These are phyloP conservation scores for Ophioninae sp. DNA, from an alignment of 2,888 invertebrate genomes.

Conservation along the genomic window DNA sequence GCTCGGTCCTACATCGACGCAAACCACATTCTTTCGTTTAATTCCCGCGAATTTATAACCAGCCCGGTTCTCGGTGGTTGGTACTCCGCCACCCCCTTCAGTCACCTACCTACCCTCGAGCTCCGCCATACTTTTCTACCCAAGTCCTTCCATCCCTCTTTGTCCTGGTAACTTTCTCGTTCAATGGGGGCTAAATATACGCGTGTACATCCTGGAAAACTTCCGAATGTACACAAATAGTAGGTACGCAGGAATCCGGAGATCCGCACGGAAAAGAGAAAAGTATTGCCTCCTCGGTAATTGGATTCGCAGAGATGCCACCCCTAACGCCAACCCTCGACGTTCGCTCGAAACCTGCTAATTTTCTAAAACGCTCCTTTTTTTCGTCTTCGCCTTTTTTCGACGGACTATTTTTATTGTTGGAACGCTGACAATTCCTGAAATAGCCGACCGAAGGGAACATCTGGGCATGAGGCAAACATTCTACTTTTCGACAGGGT, in stretches of 20 bases:
- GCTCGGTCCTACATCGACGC: constrained; percentile 77
- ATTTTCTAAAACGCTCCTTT: constrained; percentile 7
- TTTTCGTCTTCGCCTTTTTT: background rate
- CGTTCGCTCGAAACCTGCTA: constrained; percentile 16
- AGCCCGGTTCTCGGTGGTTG: constrained; percentile 54
- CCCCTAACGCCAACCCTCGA: constrained; percentile 2
- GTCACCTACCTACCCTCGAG: constrained; percentile 26
- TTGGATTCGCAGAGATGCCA: constrained; percentile 75
- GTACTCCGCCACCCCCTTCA: constrained; percentile 29
- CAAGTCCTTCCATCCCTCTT: constrained; percentile 24
- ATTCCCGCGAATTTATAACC: constrained; percentile 80
- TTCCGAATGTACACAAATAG: constrained; percentile 23
- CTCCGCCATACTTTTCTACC: constrained; percentile 45
- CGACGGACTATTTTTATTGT: background rate
- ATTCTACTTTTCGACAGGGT: too few species aligned
- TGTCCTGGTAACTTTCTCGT: constrained; percentile 19
- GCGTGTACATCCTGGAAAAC: background rate
- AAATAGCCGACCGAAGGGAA: too few species aligned
- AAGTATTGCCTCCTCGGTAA: constrained; percentile 73
- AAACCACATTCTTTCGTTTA: constrained; percentile 81
- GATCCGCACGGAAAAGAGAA: constrained; percentile 65
- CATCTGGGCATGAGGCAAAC: too few species aligned
- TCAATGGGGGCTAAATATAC: constrained; percentile 37
- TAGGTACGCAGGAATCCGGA: constrained; percentile 1
- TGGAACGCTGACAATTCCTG: background rate